phyloP scores from a whole-genome alignment of 2,113 vertebrate species.

The Pollimyrus isidori region DNA sequence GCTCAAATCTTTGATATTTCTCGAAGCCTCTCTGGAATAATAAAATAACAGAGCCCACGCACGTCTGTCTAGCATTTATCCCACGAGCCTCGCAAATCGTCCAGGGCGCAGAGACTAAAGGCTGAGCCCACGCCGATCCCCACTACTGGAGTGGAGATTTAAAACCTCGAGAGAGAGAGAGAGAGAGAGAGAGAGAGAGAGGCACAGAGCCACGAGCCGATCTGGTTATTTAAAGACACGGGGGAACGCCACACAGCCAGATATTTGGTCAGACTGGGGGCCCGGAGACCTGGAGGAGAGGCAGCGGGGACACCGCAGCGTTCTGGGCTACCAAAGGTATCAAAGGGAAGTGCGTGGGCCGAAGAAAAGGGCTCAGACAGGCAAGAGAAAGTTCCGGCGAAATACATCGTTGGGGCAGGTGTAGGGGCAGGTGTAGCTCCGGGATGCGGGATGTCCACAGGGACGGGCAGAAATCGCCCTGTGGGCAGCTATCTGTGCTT shows the following conservation, averaged over 20 bases:
- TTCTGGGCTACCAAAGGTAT: not conserved
- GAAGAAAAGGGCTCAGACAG: not conserved
- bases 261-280: not conserved
- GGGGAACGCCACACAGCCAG: not conserved
- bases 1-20: conserved; percentile 12
- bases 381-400: not conserved
- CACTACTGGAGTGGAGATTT: not conserved
- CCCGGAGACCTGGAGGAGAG: not conserved
- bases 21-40: not conserved
- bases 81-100: not conserved
- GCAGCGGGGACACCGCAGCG: not conserved
- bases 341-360: not conserved
- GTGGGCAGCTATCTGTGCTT: not conserved
- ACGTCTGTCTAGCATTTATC: conserved; percentile 15
- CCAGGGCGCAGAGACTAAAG: not conserved
- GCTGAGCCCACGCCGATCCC: not conserved
- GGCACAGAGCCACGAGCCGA: not conserved
- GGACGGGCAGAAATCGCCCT: not conserved
- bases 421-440: not conserved
- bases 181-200: not conserved
- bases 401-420: not conserved
- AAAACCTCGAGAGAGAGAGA: not conserved
- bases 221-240: not conserved
- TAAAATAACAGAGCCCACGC: not conserved
- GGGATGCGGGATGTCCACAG: not conserved